Percentiles rank a stretch among this genome's conserved stretches.
These are phyloP conservation scores for Mergus octosetaceus DNA, from an alignment of 2,797 vertebrate genomes.

Conservation along the genomic window DNA sequence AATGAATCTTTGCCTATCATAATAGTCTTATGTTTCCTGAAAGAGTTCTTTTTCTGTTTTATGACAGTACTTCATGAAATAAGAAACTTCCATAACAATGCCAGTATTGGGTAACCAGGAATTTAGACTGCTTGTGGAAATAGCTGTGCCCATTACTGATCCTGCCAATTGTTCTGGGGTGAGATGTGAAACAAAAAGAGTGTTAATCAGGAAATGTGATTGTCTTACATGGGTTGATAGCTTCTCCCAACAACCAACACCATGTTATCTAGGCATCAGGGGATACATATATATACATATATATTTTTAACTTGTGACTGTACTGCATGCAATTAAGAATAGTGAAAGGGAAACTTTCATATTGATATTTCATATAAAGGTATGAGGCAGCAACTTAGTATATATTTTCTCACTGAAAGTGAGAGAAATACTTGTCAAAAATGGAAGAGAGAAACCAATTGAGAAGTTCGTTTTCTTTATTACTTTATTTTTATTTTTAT, in stretches of 20 bases:
- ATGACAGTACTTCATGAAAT: not conserved
- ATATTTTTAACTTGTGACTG: not conserved
- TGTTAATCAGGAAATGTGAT: not conserved
- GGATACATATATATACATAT: not conserved
- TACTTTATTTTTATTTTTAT: not conserved
- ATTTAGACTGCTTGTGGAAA: not conserved
- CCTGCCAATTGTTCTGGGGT: not conserved
- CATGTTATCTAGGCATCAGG: not conserved
- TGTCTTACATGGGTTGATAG: not conserved
- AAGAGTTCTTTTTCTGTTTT: not conserved
- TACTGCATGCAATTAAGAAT: not conserved
- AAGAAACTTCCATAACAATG: not conserved
- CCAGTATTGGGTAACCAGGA: not conserved
- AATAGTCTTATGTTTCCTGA: not conserved
- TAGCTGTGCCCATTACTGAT: not conserved
- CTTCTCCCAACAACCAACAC: not conserved
- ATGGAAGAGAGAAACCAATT: not conserved
- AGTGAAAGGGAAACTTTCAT: not conserved
- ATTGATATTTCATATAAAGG: not conserved
- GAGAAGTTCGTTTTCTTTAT: not conserved
- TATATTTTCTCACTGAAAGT: not conserved
- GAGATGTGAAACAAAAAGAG: constrained; percentile 1
- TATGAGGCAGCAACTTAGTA: not conserved
- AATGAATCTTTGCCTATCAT: not conserved
- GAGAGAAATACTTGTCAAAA: not conserved